Evolutionary conservation across 2,113 vertebrate genomes (phyloP).

Genomic region (Tylochromis polylepis): DNA sequence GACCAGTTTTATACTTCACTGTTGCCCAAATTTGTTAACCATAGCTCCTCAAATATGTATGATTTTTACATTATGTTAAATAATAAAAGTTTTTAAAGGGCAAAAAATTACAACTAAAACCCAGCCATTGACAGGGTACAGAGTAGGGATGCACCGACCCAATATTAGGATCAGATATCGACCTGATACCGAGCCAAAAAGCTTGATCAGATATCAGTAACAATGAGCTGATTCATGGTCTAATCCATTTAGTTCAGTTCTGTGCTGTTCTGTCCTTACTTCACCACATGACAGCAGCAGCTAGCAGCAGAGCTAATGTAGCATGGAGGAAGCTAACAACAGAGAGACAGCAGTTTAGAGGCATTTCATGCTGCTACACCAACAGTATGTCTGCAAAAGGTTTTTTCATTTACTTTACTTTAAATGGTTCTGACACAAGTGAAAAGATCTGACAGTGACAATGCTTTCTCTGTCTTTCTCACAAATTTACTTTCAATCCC

Average conservation of each 20-base stretch:
- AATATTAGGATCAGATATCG: background rate
- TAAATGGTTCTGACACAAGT: too few species aligned
- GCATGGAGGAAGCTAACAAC: too few species aligned
- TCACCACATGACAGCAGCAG: too few species aligned
- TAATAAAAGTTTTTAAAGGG: background rate
- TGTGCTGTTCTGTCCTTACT: background rate
- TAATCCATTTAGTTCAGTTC: background rate
- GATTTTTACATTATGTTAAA: background rate
- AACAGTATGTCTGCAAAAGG: too few species aligned
- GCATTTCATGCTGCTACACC: too few species aligned
- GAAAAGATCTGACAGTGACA: too few species aligned
- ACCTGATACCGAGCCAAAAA: background rate
- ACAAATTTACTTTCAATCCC: too few species aligned
- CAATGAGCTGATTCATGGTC: background rate
- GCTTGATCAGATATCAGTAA: background rate
- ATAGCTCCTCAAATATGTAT: background rate
- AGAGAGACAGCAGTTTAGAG: too few species aligned
- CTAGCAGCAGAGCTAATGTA: too few species aligned
- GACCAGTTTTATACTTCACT: background rate
- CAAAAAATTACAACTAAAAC: background rate
- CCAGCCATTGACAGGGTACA: background rate
- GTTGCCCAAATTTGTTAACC: background rate
- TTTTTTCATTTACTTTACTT: too few species aligned
- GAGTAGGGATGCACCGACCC: background rate
- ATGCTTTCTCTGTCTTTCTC: too few species aligned